Conservation (phyloP, 2,113 vertebrate species). For the Clarias magur region DNA sequence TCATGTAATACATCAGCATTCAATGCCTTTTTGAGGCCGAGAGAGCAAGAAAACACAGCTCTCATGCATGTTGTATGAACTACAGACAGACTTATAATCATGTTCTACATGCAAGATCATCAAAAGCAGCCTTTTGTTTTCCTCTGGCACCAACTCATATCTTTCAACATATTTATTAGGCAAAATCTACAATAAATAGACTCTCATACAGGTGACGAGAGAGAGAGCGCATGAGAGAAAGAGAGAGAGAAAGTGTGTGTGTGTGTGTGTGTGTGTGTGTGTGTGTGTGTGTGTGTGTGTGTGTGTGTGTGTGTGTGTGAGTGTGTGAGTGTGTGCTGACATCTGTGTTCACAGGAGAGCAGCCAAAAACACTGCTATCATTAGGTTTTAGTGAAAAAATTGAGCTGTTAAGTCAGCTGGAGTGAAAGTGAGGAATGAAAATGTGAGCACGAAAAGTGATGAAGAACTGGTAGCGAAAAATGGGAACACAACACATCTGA, state of each 20-base stretch:
- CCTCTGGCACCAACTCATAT: neutral
- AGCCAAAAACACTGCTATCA: neutral
- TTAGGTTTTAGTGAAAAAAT: neutral
- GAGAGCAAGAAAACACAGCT: neutral
- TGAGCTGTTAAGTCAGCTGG: neutral
- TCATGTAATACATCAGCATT: neutral
- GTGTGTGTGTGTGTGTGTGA: neutral
- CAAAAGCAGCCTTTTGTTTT: neutral
- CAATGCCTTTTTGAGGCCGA: slow-evolving; percentile 4
- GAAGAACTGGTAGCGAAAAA: neutral
- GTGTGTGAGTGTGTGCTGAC: neutral
- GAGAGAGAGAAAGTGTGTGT: neutral
- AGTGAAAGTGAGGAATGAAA: slow-evolving; percentile 7
- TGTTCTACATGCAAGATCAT: neutral
- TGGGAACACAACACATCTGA: neutral
- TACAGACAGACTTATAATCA: neutral
- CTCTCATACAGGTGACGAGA: no score
- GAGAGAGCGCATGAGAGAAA: no score
- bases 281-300: neutral
- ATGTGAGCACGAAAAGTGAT: neutral
- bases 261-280: neutral
- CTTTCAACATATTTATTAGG: neutral
- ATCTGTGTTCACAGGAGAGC: neutral
- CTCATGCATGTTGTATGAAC: slow-evolving; percentile 15
- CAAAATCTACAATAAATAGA: neutral